Conservation (phyloP, 2,888 invertebrate species). For the Allophyes oxyacanthae region DNA sequence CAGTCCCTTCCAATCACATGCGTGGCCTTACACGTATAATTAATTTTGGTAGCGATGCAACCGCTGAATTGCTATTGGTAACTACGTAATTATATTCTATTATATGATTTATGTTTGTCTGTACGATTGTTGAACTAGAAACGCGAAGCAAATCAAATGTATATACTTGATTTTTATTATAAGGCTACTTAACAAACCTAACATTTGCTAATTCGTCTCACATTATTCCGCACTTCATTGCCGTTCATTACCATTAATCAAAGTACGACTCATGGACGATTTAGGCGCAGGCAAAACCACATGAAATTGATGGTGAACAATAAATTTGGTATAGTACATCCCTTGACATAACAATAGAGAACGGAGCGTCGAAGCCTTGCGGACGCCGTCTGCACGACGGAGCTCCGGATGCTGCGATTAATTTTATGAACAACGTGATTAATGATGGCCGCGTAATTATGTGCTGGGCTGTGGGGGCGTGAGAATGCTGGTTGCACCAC, state of each 20-base stretch:
- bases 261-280: conserved; percentile 1
- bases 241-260: not conserved
- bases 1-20: conserved; percentile 40
- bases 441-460: conserved; percentile 67
- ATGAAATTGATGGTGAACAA: conserved; percentile 31
- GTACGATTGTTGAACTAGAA: conserved; percentile 1
- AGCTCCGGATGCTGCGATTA: conserved; percentile 67
- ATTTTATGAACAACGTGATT: conserved; percentile 65
- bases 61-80: conserved; percentile 29
- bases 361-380: conserved; percentile 60
- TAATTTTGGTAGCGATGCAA: conserved; percentile 34
- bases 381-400: conserved; percentile 52
- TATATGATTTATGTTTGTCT: conserved; percentile 30
- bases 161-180: not conserved
- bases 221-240: conserved; percentile 19
- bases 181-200: not conserved
- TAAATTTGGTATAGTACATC: conserved; percentile 54
- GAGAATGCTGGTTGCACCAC: conserved; percentile 66
- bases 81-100: conserved; percentile 23
- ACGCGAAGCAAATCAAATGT: not conserved
- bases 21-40: conserved; percentile 39
- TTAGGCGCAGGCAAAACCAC: conserved; percentile 5
- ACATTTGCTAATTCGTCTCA: not conserved
- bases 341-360: conserved; percentile 65
- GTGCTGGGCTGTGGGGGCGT: conserved; percentile 62